Evolutionary conservation across 1,140 invertebrate species (phyloP).

Genomic region (Drosophila sp.): DNA sequence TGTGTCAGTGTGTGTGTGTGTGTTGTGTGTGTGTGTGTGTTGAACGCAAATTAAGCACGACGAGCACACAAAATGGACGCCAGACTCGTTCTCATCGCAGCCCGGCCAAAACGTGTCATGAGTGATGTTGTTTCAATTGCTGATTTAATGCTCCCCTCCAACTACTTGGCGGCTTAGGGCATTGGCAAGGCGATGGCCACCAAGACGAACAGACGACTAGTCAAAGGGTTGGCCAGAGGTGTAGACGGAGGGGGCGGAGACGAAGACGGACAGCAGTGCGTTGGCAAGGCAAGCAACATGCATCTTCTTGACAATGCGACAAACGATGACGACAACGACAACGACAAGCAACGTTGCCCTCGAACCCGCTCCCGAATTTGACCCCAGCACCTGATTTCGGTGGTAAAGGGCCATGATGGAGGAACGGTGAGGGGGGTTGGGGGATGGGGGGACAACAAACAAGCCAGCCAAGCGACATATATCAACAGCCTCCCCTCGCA

Average conservation of each 20-base stretch:
- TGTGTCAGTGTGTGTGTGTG: conserved; percentile 30
- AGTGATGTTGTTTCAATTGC: conserved; percentile 83
- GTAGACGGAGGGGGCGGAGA: not conserved
- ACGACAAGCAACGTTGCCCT: conserved; percentile 66
- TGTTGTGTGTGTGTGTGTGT: conserved; percentile 42
- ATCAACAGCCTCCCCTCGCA: conserved; percentile 64
- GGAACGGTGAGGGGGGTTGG: conserved; percentile 5
- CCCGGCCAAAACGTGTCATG: conserved; percentile 77
- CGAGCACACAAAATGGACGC: conserved; percentile 72
- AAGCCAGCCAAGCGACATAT: conserved; percentile 77
- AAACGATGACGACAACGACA: conserved; percentile 76
- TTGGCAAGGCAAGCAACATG: conserved; percentile 81
- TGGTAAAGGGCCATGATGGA: not conserved
- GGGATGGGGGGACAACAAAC: conserved; percentile 61
- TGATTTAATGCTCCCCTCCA: conserved; percentile 77
- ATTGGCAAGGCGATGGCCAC: conserved; percentile 13
- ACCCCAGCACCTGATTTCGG: conserved; percentile 8
- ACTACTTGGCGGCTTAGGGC: conserved; percentile 34
- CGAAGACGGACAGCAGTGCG: conserved; percentile 39
- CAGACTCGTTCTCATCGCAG: conserved; percentile 26
- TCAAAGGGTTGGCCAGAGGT: too few species aligned
- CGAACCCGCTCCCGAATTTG: not conserved
- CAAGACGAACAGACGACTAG: conserved; percentile 3
- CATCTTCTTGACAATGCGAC: conserved; percentile 82
- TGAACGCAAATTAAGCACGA: conserved; percentile 77